Base-by-base conservation (phyloP, 2,888 invertebrate species). In the Amaurobius ferox region DNA sequence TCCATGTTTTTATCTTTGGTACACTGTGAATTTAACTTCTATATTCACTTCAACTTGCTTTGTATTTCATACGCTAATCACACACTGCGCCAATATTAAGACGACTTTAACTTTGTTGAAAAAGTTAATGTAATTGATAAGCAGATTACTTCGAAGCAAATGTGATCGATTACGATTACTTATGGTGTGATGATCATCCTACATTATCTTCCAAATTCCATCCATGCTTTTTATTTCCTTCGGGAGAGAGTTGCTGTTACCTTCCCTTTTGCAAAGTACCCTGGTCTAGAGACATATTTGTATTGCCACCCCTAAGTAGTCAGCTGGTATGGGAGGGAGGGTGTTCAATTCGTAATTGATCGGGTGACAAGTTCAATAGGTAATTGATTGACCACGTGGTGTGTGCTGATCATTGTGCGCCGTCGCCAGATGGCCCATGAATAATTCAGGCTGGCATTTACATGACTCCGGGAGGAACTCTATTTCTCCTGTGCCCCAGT, bases 271-370 rank as follows among this genome's bases (percentile, higher is more conserved):
- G 44, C 44, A 55, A 55, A 55, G 23, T 19, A 55, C 23, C 23
- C 23, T 23, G 55, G 23, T 3, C 3, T 23, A 44, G 16, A 44
- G 19, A 55, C 55, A 55, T 55, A 55, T 55, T 55, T 55, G 23
- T 55, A 23, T 55, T 55, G 55, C 64, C 64, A 5, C 77, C 67
- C 55, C 55, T 29, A 48, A 76, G 76, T 64, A 66, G 73, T 80
- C 83, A 83, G 83, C 83, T 83, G 83, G 71, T 71, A 71, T 71
- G 78, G 71, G 35, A 7, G 35, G 55, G 55, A 23, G 55, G 55
- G 85, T 79, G 78, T 85, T 86, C 86, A 86, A 86, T 86, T 72
- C 77, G 86, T 86, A 86, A 86, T 86, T 86, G 86, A 86, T 86
- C 86, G 67, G 79, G 79, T 86, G 86, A 86, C 86, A 86, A 79